Evolutionary conservation across 2,888 invertebrate genomes (phyloP).

Genomic region (Sericinus montela): DNA sequence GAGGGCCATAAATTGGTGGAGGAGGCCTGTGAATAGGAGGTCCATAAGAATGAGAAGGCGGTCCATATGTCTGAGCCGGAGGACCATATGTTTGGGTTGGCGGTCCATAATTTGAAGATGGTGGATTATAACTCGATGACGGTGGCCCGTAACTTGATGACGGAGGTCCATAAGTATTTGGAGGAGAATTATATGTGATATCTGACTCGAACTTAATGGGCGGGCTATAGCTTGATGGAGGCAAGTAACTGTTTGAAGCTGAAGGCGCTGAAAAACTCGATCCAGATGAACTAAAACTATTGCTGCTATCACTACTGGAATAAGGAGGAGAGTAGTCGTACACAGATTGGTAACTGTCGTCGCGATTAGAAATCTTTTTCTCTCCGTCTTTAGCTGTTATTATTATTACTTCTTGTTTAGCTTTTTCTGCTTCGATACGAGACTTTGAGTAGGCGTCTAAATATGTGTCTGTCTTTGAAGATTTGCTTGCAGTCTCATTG

Average conservation of each 20-base stretch:
- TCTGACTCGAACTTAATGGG: slow-evolving; percentile 54
- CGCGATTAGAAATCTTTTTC: slow-evolving; percentile 67
- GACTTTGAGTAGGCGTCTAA: slow-evolving; percentile 82
- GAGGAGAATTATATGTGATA: slow-evolving; percentile 53
- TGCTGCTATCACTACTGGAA: slow-evolving; percentile 42
- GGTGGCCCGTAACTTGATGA: slow-evolving; percentile 42
- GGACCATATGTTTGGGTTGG: slow-evolving; percentile 68
- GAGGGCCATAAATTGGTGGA: slow-evolving; percentile 63
- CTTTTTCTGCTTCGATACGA: slow-evolving; percentile 64
- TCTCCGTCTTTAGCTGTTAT: slow-evolving; percentile 71
- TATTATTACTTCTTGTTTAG: slow-evolving; percentile 64
- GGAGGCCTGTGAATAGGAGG: slow-evolving; percentile 51
- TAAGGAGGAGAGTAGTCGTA: slow-evolving; percentile 66
- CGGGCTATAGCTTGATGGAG: slow-evolving; percentile 47
- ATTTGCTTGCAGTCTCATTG: slow-evolving; percentile 46
- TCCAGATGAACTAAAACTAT: slow-evolving; percentile 45
- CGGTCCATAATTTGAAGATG: slow-evolving; percentile 44
- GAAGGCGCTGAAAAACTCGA: slow-evolving; percentile 35
- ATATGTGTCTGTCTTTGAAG: slow-evolving; percentile 79
- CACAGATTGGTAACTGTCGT: slow-evolving; percentile 62
- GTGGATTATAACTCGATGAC: slow-evolving; percentile 51
- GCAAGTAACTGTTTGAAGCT: slow-evolving; percentile 38
- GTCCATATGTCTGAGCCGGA: slow-evolving; percentile 63
- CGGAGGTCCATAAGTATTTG: slow-evolving; percentile 55
- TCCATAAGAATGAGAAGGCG: slow-evolving; percentile 58